Percentiles rank a stretch among this genome's conserved stretches.
Conservation (phyloP, 1,140 invertebrate genomes). For the Periplaneta americana region DNA sequence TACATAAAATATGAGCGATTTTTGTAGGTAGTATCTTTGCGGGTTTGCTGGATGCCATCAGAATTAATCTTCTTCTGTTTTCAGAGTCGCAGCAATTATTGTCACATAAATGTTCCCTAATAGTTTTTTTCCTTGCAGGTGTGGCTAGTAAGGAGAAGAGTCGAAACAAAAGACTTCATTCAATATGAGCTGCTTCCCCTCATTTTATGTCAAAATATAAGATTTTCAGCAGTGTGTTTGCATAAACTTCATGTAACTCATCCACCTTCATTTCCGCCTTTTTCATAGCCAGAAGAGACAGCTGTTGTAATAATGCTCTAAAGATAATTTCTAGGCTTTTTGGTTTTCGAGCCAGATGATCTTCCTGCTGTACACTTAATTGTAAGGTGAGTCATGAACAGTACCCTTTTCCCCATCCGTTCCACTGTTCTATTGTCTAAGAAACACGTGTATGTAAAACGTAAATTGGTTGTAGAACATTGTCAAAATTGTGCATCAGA, state of each 20-base stretch:
- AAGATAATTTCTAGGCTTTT: background rate
- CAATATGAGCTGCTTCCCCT: background rate
- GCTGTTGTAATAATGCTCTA: background rate
- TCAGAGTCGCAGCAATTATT: too few species aligned
- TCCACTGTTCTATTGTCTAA: background rate
- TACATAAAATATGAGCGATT: too few species aligned
- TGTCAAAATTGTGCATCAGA: background rate
- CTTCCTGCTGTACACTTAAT: background rate
- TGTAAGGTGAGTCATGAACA: background rate
- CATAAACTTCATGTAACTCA: background rate
- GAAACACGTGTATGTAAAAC: background rate
- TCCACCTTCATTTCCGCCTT: background rate
- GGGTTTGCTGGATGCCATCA: too few species aligned
- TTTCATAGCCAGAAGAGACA: background rate
- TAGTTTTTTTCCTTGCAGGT: background rate
- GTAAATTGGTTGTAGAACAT: background rate
- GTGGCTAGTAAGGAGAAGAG: background rate
- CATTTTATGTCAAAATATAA: background rate
- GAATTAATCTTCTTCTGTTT: too few species aligned
- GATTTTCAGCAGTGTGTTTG: background rate
- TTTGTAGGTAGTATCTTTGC: too few species aligned
- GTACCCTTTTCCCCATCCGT: background rate
- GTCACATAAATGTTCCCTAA: background rate
- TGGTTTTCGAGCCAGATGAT: background rate
- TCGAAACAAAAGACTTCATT: background rate